Conservation (phyloP, 2,888 invertebrate genomes). For the Helicoverpa assulta region DNA sequence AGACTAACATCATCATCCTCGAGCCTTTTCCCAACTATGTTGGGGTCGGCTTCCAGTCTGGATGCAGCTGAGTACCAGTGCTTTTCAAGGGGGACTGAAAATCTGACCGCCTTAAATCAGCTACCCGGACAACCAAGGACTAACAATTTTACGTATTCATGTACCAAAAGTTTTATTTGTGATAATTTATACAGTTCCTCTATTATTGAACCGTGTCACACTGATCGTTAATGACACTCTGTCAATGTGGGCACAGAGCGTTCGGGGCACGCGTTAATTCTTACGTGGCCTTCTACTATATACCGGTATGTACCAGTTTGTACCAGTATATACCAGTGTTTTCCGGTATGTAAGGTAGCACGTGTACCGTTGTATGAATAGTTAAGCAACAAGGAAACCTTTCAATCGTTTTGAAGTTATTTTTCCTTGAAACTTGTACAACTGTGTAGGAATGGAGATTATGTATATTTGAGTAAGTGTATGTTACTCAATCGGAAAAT, state of each 20-base stretch:
- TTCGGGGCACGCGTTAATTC: constrained; percentile 44
- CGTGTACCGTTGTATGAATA: background rate
- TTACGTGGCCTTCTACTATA: constrained; percentile 11
- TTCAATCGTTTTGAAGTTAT: constrained; percentile 1
- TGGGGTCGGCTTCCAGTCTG: too few species aligned
- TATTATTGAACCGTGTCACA: constrained; percentile 13
- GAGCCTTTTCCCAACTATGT: too few species aligned
- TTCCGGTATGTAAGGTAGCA: constrained; percentile 1
- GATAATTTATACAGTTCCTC: background rate
- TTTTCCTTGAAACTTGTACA: background rate
- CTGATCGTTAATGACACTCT: constrained; percentile 29
- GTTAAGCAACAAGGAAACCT: constrained; percentile 1
- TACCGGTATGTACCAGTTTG: background rate
- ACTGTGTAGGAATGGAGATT: too few species aligned
- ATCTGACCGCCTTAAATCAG: too few species aligned
- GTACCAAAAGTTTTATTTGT: background rate
- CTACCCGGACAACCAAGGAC: too few species aligned
- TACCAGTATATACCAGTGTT: background rate
- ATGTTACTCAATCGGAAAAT: background rate
- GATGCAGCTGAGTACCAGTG: too few species aligned
- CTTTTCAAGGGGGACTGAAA: too few species aligned
- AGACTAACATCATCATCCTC: too few species aligned
- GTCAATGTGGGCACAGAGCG: constrained; percentile 29
- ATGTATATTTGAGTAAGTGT: too few species aligned
- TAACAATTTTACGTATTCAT: background rate